Base-by-base conservation (phyloP, 2,113 vertebrate species). In the Cygnus atratus region DNA sequence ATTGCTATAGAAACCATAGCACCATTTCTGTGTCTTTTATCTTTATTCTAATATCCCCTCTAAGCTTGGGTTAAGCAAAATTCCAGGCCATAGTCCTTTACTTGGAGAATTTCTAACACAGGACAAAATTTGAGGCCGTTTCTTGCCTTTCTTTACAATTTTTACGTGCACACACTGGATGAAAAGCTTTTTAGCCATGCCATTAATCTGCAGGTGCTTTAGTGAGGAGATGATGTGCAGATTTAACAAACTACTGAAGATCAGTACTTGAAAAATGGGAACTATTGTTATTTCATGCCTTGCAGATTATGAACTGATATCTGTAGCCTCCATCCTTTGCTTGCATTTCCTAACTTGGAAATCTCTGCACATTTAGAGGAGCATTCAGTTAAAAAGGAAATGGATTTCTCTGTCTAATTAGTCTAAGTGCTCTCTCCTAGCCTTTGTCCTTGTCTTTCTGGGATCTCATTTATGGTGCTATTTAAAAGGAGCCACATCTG, bases 361-460 rank as follows among this genome's bases (percentile, higher is more conserved):
- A 87, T 88, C 83, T 96, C 95, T 90, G 92, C 77, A 89, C 92
- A 96, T 91, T 96, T 91, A 84, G 77, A 88, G 44, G 52, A 92
- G 62, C 77, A 82, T 91, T 96, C 86, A 68, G 73, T 70, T 93
- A 85, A 90, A 96, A 96, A 77, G 44, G 86, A 96, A 96, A 96
- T 95, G 84, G 93, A 95, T 95, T 96, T 94, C 93, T 92, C 62
- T 92, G 93, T 91, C 90, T 96, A 96, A 97, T 96, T 96, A 96
- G 93, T 92, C 84, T 93, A 97, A 96, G 96, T 93, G 93, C 80
- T 93, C 88, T 89, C 84, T 92, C 90, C 95, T 92, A 92, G 86
- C 93, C 92, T 96, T 95, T 95, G 96, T 93, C 95, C 95, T 96
- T 96, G 93, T 95, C 95, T 93, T 96, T 89, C 96, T 87, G 84